Conservation (phyloP, 2,113 vertebrate genomes). For the Eubucco bourcierii region DNA sequence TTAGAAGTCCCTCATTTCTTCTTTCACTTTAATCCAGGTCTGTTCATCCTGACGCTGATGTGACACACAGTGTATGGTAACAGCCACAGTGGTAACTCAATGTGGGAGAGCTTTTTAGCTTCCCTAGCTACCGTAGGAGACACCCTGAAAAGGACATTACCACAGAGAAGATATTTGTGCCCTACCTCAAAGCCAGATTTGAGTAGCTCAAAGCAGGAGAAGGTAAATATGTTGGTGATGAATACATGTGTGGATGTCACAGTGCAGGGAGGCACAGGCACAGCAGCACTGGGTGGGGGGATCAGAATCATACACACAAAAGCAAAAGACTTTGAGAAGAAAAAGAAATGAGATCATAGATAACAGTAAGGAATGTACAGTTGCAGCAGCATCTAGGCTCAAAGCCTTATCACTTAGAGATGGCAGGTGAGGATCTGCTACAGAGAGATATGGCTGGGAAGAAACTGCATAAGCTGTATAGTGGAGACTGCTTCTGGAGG, state of each 20-base stretch:
- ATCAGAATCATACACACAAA: background rate
- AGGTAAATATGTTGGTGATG: background rate
- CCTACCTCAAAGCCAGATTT: background rate
- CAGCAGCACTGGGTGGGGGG: background rate
- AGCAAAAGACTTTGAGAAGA: background rate
- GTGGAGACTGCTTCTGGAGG: background rate
- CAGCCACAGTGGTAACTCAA: background rate
- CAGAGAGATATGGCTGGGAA: background rate
- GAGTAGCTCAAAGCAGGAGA: background rate
- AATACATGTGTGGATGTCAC: background rate
- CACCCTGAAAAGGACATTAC: background rate
- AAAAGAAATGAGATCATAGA: background rate
- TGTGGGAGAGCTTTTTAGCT: background rate
- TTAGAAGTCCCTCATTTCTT: background rate
- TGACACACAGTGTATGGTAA: background rate
- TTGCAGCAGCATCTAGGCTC: background rate
- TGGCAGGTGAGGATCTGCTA: background rate
- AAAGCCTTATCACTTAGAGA: background rate
- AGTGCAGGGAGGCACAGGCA: background rate
- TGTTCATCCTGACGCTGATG: rapidly evolving
- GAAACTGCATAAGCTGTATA: background rate
- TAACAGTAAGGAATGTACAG: background rate
- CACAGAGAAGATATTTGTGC: background rate
- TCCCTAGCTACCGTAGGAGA: background rate
- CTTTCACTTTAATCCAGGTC: background rate